Conservation (phyloP, 2,888 invertebrate genomes). For the Creontiades dilutus region DNA sequence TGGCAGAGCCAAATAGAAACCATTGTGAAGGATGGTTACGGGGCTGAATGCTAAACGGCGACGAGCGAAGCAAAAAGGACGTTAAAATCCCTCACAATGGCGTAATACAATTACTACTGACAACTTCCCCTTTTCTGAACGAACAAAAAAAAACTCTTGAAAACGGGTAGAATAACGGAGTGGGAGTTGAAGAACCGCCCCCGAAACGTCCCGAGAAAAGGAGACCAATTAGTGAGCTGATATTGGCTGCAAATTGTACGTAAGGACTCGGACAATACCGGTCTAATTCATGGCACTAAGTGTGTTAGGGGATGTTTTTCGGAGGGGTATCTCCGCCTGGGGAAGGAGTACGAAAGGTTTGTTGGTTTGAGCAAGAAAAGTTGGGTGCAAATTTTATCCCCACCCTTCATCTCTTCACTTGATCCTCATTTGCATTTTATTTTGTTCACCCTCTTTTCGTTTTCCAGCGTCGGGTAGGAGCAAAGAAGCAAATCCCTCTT, state of each 20-base stretch:
- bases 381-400: conserved; percentile 28
- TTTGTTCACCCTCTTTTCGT: conserved; percentile 40
- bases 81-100: conserved; percentile 72
- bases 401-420: conserved; percentile 37
- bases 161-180: conserved; percentile 54
- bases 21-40: conserved; percentile 63
- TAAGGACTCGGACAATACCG: conserved; percentile 69
- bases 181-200: conserved; percentile 30
- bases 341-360: conserved; percentile 32
- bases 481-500: background rate
- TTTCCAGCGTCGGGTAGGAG: background rate
- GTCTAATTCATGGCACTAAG: conserved; percentile 71
- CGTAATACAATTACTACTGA: conserved; percentile 70
- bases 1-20: conserved; percentile 57
- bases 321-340: conserved; percentile 1
- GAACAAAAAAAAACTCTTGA: conserved; percentile 47
- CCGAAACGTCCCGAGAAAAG: conserved; percentile 59
- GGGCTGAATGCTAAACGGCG: conserved; percentile 57
- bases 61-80: conserved; percentile 60
- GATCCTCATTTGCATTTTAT: conserved; percentile 71
- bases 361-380: conserved; percentile 18
- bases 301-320: conserved; percentile 65
- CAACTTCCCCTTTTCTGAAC: conserved; percentile 67
- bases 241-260: conserved; percentile 72
- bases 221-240: conserved; percentile 71